Percentiles rank a stretch among this genome's conserved stretches.
These are phyloP conservation scores for Cataglyphis altisquamis DNA, from an alignment of 2,888 invertebrate genomes.

Conservation along the genomic window DNA sequence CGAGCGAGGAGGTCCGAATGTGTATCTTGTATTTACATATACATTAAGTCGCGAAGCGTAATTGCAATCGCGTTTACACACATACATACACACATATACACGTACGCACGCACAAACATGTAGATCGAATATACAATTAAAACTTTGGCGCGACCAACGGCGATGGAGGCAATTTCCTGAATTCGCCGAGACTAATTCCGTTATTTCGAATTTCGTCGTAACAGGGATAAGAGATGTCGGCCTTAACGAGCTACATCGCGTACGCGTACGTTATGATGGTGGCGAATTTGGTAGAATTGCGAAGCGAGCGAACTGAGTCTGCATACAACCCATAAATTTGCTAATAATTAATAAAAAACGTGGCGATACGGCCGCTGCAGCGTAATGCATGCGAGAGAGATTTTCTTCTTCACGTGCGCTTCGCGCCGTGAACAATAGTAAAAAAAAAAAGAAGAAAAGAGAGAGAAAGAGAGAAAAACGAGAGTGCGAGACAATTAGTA, in stretches of 20 bases:
- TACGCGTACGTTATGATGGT: slow-evolving; percentile 42
- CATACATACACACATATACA: background rate
- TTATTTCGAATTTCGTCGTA: slow-evolving; percentile 76
- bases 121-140: slow-evolving; percentile 72
- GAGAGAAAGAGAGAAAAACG: background rate
- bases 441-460: background rate
- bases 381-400: background rate
- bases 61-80: slow-evolving; percentile 36
- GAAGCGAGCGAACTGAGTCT: slow-evolving; percentile 27
- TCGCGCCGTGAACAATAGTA: background rate
- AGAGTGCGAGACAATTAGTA: background rate
- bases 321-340: slow-evolving; percentile 41
- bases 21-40: slow-evolving; percentile 54
- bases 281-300: slow-evolving; percentile 52
- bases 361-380: slow-evolving; percentile 12
- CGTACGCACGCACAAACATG: slow-evolving; percentile 5
- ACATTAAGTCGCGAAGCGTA: slow-evolving; percentile 42
- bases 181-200: slow-evolving; percentile 75
- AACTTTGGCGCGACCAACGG: slow-evolving; percentile 69
- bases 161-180: slow-evolving; percentile 76
- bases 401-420: slow-evolving; percentile 8
- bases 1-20: slow-evolving; percentile 17
- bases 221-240: slow-evolving; percentile 47
- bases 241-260: slow-evolving; percentile 55
- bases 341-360: slow-evolving; percentile 52